These are phyloP conservation scores for Dolomedes plantarius DNA, from an alignment of 2,888 invertebrate species.

Conservation along the genomic window DNA sequence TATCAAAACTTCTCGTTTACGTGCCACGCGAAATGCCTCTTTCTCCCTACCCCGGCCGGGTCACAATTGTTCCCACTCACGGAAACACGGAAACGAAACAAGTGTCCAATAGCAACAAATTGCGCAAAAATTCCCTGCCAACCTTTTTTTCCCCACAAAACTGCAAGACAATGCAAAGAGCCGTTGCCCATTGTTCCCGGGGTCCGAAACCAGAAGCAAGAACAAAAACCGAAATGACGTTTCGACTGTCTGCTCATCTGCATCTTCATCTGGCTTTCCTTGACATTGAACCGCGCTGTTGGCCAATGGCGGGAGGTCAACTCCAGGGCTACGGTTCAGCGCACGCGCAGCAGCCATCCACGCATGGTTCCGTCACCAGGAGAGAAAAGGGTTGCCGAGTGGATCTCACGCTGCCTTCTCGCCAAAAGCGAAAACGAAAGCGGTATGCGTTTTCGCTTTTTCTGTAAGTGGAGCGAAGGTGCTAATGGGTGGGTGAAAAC, in stretches of 20 bases:
- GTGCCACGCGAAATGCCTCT: too few relatives aligned
- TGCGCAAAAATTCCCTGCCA: not conserved
- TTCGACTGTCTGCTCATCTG: slow-evolving; percentile 43
- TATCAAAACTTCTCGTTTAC: too few relatives aligned
- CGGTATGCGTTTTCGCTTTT: too few relatives aligned
- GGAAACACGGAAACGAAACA: not conserved
- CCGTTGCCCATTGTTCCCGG: slow-evolving; percentile 11
- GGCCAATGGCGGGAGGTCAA: slow-evolving; percentile 55
- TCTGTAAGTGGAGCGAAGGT: too few relatives aligned
- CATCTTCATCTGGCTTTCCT: slow-evolving; percentile 56
- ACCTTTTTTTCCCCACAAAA: not conserved
- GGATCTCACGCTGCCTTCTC: slow-evolving; percentile 23
- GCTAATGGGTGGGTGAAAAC: too few relatives aligned
- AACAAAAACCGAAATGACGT: not conserved
- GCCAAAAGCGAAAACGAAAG: too few relatives aligned
- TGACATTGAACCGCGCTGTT: slow-evolving; percentile 60
- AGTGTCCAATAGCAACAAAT: slow-evolving; percentile 1
- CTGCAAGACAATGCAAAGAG: slow-evolving; percentile 13
- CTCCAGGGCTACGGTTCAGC: slow-evolving; percentile 48
- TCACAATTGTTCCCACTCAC: not conserved
- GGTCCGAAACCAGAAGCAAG: not conserved
- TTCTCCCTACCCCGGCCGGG: not conserved
- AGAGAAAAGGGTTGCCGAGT: slow-evolving; percentile 17
- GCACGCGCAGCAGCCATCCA: slow-evolving; percentile 43
- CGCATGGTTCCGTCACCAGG: slow-evolving; percentile 63